These are phyloP conservation scores for Apteryx mantelli DNA, from an alignment of 2,113 vertebrate species.

Conservation along the genomic window DNA sequence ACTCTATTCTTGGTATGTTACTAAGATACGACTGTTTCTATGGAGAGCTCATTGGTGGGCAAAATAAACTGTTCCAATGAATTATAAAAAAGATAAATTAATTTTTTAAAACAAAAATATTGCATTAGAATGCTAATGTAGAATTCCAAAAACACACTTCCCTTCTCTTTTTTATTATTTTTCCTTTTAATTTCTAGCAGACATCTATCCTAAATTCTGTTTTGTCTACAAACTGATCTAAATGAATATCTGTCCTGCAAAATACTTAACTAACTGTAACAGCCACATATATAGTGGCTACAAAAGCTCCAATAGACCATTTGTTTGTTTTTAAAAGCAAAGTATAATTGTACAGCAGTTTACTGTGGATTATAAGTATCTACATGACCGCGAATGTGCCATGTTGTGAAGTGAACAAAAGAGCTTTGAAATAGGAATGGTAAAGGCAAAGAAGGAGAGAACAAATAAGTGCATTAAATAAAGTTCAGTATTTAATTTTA, in stretches of 20 bases:
- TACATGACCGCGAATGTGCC: background rate
- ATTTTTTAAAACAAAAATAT: constrained; percentile 30
- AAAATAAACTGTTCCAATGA: constrained; percentile 45
- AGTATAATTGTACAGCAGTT: background rate
- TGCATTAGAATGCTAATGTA: background rate
- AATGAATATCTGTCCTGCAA: background rate
- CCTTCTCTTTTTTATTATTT: background rate
- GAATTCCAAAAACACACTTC: background rate
- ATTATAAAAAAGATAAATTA: constrained; percentile 31
- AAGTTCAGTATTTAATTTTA: constrained; percentile 52
- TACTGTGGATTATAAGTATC: background rate
- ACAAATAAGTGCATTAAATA: constrained; percentile 30
- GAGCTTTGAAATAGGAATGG: constrained; percentile 17
- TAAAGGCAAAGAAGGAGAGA: constrained; percentile 23
- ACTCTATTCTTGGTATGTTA: constrained; percentile 59
- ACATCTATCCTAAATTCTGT: background rate
- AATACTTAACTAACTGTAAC: background rate
- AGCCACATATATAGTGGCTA: background rate
- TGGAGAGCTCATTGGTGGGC: constrained; percentile 47
- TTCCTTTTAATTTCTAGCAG: background rate
- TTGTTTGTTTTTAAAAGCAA: constrained; percentile 13
- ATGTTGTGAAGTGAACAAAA: constrained; percentile 6
- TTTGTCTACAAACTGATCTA: background rate
- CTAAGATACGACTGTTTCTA: constrained; percentile 74
- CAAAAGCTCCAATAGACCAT: constrained; percentile 23